Percentiles rank a stretch among this genome's conserved stretches.
Evolutionary conservation across 2,797 vertebrate genomes (phyloP).

Genomic region (Lemur catta): DNA sequence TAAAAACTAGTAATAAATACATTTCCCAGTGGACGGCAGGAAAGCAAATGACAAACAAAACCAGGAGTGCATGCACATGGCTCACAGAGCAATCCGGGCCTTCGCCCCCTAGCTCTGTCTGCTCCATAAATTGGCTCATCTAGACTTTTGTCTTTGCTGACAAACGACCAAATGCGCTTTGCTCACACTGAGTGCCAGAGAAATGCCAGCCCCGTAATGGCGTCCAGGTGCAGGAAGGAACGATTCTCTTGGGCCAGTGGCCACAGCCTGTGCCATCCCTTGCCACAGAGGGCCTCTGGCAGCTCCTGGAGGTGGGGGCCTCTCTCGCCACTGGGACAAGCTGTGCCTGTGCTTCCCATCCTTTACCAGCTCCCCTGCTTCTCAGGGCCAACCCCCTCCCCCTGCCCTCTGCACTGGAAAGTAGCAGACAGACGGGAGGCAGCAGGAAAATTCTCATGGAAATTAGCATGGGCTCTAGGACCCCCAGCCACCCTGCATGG

Average conservation of each 20-base stretch:
- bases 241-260: neutral
- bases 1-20: neutral
- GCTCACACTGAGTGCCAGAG: neutral
- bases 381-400: neutral
- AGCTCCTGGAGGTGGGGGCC: neutral
- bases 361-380: neutral
- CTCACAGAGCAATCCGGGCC: neutral
- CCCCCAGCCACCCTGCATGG: neutral
- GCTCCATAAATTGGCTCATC: neutral
- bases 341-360: neutral
- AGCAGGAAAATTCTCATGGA: neutral
- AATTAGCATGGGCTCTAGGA: neutral
- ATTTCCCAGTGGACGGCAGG: neutral
- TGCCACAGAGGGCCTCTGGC: rapidly evolving
- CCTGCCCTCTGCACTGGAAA: neutral
- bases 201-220: neutral
- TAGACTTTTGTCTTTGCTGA: neutral
- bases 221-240: neutral
- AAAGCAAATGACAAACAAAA: neutral
- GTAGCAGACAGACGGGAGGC: neutral
- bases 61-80: rapidly evolving
- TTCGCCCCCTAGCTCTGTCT: neutral
- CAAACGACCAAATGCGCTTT: neutral
- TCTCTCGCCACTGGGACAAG: neutral
- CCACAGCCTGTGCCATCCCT: neutral